Conservation (phyloP, 2,797 vertebrate species). For the Hippoglossus hippoglossus region DNA sequence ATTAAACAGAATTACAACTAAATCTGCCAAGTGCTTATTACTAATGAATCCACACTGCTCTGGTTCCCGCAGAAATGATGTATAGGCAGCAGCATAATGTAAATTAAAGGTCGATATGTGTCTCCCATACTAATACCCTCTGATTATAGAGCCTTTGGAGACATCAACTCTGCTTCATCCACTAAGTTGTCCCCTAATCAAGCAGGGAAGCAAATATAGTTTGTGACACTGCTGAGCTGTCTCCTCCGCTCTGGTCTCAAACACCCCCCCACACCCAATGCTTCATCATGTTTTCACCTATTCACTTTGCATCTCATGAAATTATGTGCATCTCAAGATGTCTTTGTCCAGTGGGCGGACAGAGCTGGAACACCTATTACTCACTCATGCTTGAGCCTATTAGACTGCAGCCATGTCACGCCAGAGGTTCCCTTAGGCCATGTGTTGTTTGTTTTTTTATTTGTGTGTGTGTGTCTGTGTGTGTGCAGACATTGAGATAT, state of each 20-base stretch:
- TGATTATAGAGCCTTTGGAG: constrained; percentile 54
- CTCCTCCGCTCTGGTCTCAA: constrained; percentile 64
- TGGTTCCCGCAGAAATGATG: not conserved
- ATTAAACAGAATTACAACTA: constrained; percentile 18
- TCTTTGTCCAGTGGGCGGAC: constrained; percentile 75
- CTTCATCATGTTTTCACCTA: constrained; percentile 73
- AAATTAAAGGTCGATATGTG: constrained; percentile 31
- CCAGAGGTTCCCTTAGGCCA: constrained; percentile 57
- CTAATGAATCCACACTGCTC: constrained; percentile 20
- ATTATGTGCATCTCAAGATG: constrained; percentile 72
- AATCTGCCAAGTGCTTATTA: constrained; percentile 1
- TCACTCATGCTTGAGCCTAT: constrained; percentile 73
- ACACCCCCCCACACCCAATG: constrained; percentile 47
- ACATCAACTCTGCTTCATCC: constrained; percentile 57
- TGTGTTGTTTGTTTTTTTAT: constrained; percentile 8
- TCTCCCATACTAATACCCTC: constrained; percentile 41
- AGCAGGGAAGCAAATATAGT: constrained; percentile 61
- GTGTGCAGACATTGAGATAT: constrained; percentile 35
- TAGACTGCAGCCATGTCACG: constrained; percentile 70
- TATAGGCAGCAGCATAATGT: not conserved
- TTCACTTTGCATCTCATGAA: constrained; percentile 71
- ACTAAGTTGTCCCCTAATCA: constrained; percentile 73
- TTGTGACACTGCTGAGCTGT: constrained; percentile 74
- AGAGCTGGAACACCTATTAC: constrained; percentile 75
- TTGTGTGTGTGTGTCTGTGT: constrained; percentile 14